Conservation (phyloP, 2,113 vertebrate genomes). For the Perccottus glenii region DNA sequence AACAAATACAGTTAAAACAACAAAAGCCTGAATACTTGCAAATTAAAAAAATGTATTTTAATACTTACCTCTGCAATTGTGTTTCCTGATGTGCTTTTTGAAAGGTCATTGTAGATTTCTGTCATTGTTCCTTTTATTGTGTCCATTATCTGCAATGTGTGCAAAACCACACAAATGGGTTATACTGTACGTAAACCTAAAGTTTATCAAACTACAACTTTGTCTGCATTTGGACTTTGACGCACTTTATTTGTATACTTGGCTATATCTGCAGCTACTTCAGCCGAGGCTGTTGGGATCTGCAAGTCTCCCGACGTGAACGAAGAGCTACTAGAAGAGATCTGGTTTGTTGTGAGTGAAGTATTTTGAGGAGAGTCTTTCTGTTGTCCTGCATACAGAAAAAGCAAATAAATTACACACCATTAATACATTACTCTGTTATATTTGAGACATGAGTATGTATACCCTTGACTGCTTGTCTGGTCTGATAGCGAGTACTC, state of each 20-base stretch:
- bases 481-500: conserved; percentile 95
- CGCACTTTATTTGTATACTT: conserved; percentile 97
- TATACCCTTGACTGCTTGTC: conserved; percentile 95
- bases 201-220: neutral
- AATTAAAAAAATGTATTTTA: neutral
- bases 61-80: conserved; percentile 91
- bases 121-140: conserved; percentile 99
- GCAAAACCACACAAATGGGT: conserved; percentile 1
- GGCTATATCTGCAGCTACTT: conserved; percentile 95
- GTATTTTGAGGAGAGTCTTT: conserved; percentile 90
- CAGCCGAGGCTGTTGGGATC: conserved; percentile 92
- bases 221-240: neutral
- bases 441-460: neutral
- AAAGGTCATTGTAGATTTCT: conserved; percentile 97
- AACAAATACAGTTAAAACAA: neutral
- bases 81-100: conserved; percentile 95
- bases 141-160: conserved; percentile 92
- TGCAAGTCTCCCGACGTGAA: conserved; percentile 83
- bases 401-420: conserved; percentile 6
- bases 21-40: neutral
- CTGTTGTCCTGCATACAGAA: conserved; percentile 85
- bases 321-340: conserved; percentile 79
- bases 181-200: neutral
- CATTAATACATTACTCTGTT: neutral
- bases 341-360: conserved; percentile 85